Base-by-base conservation (phyloP, 2,113 vertebrate genomes). In the Leucopsar rothschildi region DNA sequence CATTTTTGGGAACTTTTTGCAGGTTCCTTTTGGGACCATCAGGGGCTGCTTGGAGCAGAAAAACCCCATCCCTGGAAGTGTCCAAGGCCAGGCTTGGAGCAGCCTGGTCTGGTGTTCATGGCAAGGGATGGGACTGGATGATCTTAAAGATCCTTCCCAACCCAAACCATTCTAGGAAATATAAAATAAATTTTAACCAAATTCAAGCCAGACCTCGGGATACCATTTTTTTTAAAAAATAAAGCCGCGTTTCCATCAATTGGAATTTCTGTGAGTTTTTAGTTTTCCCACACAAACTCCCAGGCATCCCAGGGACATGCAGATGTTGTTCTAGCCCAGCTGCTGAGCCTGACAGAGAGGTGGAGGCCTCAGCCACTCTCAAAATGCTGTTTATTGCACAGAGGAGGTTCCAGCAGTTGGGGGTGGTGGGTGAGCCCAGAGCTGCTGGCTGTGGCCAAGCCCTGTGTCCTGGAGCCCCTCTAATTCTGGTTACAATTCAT, bases 311-410 rank as follows among this genome's bases (percentile, higher is more conserved):
- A 52, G 49, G 91, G 97, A 66, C 49, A 5, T 94, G 47, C 59
- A 77, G 95, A 42, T 33, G 68, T 59, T 92, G 86, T 56, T 96
- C 23, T 77, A 86, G 96, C 92, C 95, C 61, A 88, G 86, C 47
- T 92, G 94, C 95, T 93, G 94, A 97, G 40, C 40, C 40, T 42
- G 40, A 42, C 14, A 6, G 40, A 42, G 40, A 42, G 40, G 15
- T 42, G 40, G 40, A 42, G 40, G 40, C 40, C 15, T 40, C 40
- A 40, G 40, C 40, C 40, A 40, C 40, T 42, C 40, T 42, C 15
- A 42, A 42, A 42, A 42, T 42, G 40, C 6, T 42, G 40, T 42
- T 42, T 42, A 42, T 42, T 42, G 40, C 40, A 42, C 15, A 42
- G 40, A 15, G 5, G 15, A 42, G 40, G 14, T 42, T 15, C 12